Percentiles rank a stretch among this genome's conserved stretches.
phyloP scores from a whole-genome alignment of 1,140 invertebrate genomes.

The Nymphalis io region DNA sequence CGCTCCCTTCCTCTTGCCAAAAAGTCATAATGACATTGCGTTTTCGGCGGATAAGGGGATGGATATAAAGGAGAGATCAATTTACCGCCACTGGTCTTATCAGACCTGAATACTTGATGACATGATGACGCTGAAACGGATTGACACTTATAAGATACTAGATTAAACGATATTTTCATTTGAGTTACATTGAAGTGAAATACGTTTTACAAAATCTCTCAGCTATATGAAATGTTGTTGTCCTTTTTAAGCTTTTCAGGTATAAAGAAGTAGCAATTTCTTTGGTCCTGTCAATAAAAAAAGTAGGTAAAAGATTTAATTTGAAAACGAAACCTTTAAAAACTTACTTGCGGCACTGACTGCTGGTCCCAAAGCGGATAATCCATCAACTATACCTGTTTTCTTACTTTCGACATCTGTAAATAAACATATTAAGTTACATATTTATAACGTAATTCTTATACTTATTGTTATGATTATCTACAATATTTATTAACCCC shows the following conservation, averaged over 20 bases:
- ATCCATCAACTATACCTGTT: conserved; percentile 51
- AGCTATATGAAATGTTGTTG: too few relatives aligned
- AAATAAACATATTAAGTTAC: conserved; percentile 17
- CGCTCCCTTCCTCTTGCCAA: conserved; percentile 89
- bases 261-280: too few relatives aligned
- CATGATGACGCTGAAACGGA: conserved; percentile 87
- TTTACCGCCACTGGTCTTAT: conserved; percentile 88
- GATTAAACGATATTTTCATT: conserved; percentile 17
- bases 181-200: neutral
- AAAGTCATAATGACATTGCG: conserved; percentile 92
- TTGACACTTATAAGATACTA: conserved; percentile 18
- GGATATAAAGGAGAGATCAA: conserved; percentile 89
- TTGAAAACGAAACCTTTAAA: neutral
- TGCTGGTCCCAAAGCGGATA: conserved; percentile 67
- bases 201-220: too few relatives aligned
- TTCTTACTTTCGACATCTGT: conserved; percentile 60
- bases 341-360: conserved; percentile 79
- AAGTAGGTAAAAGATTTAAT: neutral
- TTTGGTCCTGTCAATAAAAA: too few relatives aligned
- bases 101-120: conserved; percentile 88
- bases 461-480: too few relatives aligned
- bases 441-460: neutral
- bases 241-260: too few relatives aligned
- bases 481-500: too few relatives aligned
- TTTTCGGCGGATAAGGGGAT: conserved; percentile 86